phyloP scores from a whole-genome alignment of 2,113 vertebrate genomes.

The Nothobranchius kuhntae region DNA sequence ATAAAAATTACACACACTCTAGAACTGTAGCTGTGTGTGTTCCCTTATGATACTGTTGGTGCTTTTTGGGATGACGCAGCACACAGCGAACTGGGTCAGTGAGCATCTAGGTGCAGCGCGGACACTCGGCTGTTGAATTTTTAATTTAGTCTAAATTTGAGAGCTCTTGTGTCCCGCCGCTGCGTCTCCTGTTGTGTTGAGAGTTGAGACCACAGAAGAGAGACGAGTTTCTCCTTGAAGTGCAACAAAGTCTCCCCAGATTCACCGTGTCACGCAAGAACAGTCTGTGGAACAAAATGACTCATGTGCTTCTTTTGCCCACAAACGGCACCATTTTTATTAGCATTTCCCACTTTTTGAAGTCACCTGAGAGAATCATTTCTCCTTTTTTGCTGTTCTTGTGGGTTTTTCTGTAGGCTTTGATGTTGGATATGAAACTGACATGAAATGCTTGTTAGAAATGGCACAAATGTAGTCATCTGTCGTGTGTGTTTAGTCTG shows the following conservation, averaged over 20 bases:
- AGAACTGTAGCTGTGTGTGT: not conserved
- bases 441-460: no score
- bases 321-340: conserved; percentile 33
- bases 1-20: conserved; percentile 7
- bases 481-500: conserved; percentile 76
- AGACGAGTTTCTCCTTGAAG: not conserved
- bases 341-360: conserved; percentile 23
- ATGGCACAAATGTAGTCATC: rapidly evolving
- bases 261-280: no score
- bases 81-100: conserved; percentile 62
- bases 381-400: not conserved
- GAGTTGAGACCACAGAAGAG: conserved; percentile 37
- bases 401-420: conserved; percentile 16
- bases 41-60: not conserved
- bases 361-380: conserved; percentile 18
- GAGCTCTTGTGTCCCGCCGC: not conserved
- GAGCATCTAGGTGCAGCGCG: conserved; percentile 44
- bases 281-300: conserved; percentile 5
- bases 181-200: conserved; percentile 25
- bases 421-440: no score
- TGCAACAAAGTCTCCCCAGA: no score
- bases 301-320: conserved; percentile 6
- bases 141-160: conserved; percentile 61
- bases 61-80: conserved; percentile 24
- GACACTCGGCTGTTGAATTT: conserved; percentile 57